Percentiles rank a stretch among this genome's conserved stretches.
Evolutionary conservation across 1,140 invertebrate genomes (phyloP).

Genomic region (Diorhabda elongata): DNA sequence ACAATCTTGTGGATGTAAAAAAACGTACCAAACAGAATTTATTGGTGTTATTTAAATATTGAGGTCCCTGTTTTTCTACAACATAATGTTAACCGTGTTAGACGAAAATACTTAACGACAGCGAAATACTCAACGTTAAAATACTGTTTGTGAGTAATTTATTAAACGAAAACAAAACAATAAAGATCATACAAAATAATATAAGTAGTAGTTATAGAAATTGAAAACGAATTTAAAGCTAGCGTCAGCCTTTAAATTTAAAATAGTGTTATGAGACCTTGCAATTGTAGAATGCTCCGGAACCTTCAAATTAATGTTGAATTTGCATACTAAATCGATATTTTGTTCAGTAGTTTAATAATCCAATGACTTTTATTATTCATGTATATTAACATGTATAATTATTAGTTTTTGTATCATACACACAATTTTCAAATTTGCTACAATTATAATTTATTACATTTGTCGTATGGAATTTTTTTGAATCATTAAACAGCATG

Average conservation of each 20-base stretch:
- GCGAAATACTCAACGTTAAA: no score
- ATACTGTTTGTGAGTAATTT: background rate
- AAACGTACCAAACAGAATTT: no score
- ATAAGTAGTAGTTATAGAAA: conserved; percentile 3
- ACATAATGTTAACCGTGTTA: no score
- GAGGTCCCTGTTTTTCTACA: no score
- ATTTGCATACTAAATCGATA: background rate
- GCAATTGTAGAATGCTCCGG: background rate
- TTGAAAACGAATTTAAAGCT: conserved; percentile 1
- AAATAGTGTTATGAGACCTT: background rate
- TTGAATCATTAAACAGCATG: no score
- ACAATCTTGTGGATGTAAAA: no score
- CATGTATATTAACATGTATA: background rate
- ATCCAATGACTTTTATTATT: background rate
- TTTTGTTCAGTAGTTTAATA: background rate
- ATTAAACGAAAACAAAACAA: conserved; percentile 1
- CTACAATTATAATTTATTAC: no score
- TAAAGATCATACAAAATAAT: background rate
- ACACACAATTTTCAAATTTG: background rate
- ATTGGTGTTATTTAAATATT: no score
- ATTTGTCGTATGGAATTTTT: no score
- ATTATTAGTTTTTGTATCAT: background rate
- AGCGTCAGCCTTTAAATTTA: background rate
- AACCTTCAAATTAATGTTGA: background rate
- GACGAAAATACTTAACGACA: no score